Evolutionary conservation across 2,113 vertebrate genomes (phyloP).

Genomic region (Narcine bancroftii): DNA sequence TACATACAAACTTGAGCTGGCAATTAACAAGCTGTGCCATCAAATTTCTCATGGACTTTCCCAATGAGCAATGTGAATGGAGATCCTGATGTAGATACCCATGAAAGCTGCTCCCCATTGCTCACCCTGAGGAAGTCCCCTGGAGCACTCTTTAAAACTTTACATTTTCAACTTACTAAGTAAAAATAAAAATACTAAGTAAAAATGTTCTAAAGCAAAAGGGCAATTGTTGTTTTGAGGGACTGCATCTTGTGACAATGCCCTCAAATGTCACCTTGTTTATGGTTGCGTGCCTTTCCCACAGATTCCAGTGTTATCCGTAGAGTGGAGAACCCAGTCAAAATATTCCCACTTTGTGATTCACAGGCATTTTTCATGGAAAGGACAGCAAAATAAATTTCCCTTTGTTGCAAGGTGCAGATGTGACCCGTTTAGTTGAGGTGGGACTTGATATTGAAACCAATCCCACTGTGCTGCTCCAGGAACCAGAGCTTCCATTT

Average conservation of each 20-base stretch:
- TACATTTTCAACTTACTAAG: constrained; percentile 6
- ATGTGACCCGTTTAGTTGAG: not conserved
- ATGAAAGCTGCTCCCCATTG: too few species aligned
- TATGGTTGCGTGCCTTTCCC: not conserved
- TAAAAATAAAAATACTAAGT: not conserved
- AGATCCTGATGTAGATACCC: not conserved
- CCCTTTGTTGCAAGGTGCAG: not conserved
- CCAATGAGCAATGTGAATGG: not conserved
- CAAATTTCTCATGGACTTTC: not conserved
- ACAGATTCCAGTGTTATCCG: not conserved
- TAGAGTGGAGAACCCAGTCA: not conserved
- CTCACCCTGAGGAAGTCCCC: not conserved
- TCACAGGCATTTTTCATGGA: not conserved
- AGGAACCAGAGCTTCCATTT: not conserved
- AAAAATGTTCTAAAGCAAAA: not conserved
- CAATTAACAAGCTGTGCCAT: not conserved
- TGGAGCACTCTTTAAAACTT: not conserved
- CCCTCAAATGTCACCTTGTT: too few species aligned
- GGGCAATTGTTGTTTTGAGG: not conserved
- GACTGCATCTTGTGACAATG: not conserved
- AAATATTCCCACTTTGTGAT: not conserved
- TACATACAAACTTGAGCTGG: not conserved
- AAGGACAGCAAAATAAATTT: not conserved
- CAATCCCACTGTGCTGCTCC: not conserved
- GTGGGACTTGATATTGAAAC: not conserved